These are phyloP conservation scores for Nematostella vectensis DNA, from an alignment of 92 coral and sea anemone genomes.

Conservation along the genomic window DNA sequence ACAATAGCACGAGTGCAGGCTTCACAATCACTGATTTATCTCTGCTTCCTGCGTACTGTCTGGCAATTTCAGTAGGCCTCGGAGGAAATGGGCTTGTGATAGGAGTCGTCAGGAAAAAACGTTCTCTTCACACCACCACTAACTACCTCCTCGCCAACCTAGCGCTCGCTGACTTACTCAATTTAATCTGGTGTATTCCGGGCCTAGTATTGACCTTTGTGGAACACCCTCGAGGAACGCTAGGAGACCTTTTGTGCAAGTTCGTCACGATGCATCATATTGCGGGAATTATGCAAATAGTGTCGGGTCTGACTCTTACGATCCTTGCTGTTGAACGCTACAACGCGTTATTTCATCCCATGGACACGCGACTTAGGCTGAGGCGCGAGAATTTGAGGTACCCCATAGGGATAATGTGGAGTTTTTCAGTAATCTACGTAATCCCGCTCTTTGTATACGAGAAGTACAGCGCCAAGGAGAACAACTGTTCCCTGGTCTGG, in stretches of 20 bases:
- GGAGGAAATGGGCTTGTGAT: slow-evolving; percentile 60
- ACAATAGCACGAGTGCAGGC: not conserved
- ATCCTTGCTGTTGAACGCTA: slow-evolving; percentile 68
- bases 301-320: slow-evolving; percentile 65
- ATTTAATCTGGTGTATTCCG: slow-evolving; percentile 56
- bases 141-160: slow-evolving; percentile 58
- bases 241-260: slow-evolving; percentile 57
- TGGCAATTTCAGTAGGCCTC: slow-evolving; percentile 43
- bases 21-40: slow-evolving; percentile 5
- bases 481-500: slow-evolving; percentile 32
- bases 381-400: slow-evolving; percentile 40
- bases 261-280: slow-evolving; percentile 52
- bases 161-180: slow-evolving; percentile 60
- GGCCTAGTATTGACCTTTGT: slow-evolving; percentile 25
- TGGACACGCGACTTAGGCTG: slow-evolving; percentile 25
- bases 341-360: slow-evolving; percentile 54
- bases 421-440: slow-evolving; percentile 34
- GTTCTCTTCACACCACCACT: slow-evolving; percentile 56
- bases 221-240: slow-evolving; percentile 29
- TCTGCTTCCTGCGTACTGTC: slow-evolving; percentile 30
- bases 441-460: slow-evolving; percentile 52
- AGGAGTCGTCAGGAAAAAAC: slow-evolving; percentile 39
- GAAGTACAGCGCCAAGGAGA: slow-evolving; percentile 8
- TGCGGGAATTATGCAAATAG: slow-evolving; percentile 52
- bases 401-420: slow-evolving; percentile 50